Evolutionary conservation across 2,797 vertebrate genomes (phyloP).

Genomic region (Petrocephalus schoutedeni): DNA sequence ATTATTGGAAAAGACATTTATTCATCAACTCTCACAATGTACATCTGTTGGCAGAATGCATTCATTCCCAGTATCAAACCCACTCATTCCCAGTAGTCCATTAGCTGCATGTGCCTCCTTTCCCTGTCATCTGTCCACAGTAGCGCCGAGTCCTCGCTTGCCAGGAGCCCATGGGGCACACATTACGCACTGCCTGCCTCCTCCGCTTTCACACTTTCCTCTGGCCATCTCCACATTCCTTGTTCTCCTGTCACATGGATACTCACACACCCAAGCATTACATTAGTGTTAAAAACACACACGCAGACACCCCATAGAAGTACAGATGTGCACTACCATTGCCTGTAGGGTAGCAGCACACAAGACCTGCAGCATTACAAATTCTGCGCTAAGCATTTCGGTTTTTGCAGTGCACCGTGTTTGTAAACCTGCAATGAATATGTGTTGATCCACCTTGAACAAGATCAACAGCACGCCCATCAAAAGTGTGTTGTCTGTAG

Average conservation of each 20-base stretch:
- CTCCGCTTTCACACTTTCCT: slow-evolving; percentile 12
- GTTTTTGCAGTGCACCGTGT: not conserved
- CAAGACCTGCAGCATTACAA: not conserved
- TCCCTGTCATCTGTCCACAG: slow-evolving; percentile 18
- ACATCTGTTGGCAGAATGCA: slow-evolving; percentile 59
- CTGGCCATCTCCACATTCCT: slow-evolving; percentile 22
- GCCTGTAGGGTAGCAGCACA: not conserved
- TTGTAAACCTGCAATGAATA: slow-evolving; percentile 14
- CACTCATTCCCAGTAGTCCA: not conserved
- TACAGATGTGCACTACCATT: not conserved
- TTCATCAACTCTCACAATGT: slow-evolving; percentile 42
- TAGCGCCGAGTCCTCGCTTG: slow-evolving; percentile 14
- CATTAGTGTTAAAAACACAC: not conserved
- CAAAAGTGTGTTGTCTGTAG: not conserved
- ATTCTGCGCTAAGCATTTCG: not conserved
- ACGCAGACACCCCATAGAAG: not conserved
- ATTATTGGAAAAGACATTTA: slow-evolving; percentile 62
- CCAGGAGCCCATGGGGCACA: not conserved
- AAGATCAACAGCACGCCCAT: not conserved
- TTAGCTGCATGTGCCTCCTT: not conserved
- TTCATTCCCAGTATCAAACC: slow-evolving; percentile 49
- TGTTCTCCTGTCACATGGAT: not conserved
- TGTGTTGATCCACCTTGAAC: not conserved
- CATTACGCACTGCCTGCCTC: not conserved
- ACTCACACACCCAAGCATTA: not conserved